Conservation (phyloP, 2,888 invertebrate species). For the Calliopum simillimum region DNA sequence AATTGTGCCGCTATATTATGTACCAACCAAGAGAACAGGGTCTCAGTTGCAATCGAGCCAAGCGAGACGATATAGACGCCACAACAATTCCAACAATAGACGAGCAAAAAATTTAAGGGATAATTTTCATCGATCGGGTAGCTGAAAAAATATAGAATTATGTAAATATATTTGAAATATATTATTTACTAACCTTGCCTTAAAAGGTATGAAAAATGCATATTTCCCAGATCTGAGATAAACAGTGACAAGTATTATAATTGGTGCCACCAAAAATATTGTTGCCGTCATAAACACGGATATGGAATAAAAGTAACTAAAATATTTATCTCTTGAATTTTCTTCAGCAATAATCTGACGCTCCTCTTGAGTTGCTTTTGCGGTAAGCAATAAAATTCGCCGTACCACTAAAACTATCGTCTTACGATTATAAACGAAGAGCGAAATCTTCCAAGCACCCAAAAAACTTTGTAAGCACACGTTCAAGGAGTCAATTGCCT, state of each 20-base stretch:
- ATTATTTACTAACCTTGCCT: slow-evolving; percentile 33
- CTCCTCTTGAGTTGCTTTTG: slow-evolving; percentile 35
- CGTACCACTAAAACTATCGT: background rate
- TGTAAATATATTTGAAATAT: too few species aligned
- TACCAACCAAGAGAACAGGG: slow-evolving; percentile 43
- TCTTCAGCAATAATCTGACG: slow-evolving; percentile 29
- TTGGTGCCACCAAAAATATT: slow-evolving; percentile 21
- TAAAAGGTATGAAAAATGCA: slow-evolving; percentile 31
- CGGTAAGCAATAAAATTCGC: background rate
- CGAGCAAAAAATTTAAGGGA: slow-evolving; percentile 29
- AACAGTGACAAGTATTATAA: slow-evolving; percentile 28
- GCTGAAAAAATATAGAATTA: slow-evolving; percentile 34
- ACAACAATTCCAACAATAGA: slow-evolving; percentile 34
- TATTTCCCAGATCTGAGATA: slow-evolving; percentile 19
- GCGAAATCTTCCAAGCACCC: slow-evolving; percentile 36
- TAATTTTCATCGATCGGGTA: slow-evolving; percentile 26
- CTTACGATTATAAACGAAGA: slow-evolving; percentile 38
- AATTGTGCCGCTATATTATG: slow-evolving; percentile 43
- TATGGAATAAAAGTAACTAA: slow-evolving; percentile 34
- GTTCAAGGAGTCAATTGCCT: slow-evolving; percentile 39
- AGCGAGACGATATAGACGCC: slow-evolving; percentile 14
- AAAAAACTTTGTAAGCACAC: slow-evolving; percentile 40
- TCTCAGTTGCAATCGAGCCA: slow-evolving; percentile 37
- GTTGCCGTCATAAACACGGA: slow-evolving; percentile 31
- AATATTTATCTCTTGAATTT: slow-evolving; percentile 37